Evolutionary conservation across 1,140 invertebrate genomes (phyloP), one percentile per base, ranked within the genome.

Genomic region (Trichonephila inaurata): DNA sequence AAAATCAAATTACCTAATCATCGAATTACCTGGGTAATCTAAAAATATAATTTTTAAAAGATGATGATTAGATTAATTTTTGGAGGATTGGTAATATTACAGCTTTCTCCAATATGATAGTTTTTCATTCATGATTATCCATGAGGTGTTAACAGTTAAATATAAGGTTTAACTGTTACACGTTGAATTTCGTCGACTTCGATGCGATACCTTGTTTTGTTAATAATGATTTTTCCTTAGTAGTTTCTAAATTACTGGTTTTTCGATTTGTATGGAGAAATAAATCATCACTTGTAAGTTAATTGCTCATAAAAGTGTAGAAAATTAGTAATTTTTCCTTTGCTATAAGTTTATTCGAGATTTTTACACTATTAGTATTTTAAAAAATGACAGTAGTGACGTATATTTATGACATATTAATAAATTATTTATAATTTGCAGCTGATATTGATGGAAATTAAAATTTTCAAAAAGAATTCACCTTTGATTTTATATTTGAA

Each of bases 141-240:
- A 28, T 24, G 28, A 77, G 28, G 28, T 18, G 4, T 58, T 8
- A 44, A 77, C 88, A 89, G 88, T 89, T 89, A 89, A 89, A 89
- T 72, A 40, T 3, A 3, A 14, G 33, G n/a, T 77, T 91, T 91
- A 91, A 91, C 89, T 92, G 90, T 92, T 92, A 92, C 90, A 92
- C 90, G 90, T 92, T 24, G 89, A 64, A 28, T 92, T 92, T 83
- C 60, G 69, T 58, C 40, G 64, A 72, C 72, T 91, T 61, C 58
- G 89, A 91, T 91, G 72, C 89, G 89, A 91, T 91, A 69, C 77
- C 69, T 82, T 82, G 89, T 91, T 90, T 69, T 89, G 33, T 44
- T 91, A 82, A 40, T 82, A 33, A 82, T 82, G 89, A 91, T 33
- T 62, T 91, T 28, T 77, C 64, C 64, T 58, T 69, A 51, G 64